These are phyloP conservation scores for Platycheirus rosarum DNA, from an alignment of 2,888 invertebrate genomes.

Conservation along the genomic window DNA sequence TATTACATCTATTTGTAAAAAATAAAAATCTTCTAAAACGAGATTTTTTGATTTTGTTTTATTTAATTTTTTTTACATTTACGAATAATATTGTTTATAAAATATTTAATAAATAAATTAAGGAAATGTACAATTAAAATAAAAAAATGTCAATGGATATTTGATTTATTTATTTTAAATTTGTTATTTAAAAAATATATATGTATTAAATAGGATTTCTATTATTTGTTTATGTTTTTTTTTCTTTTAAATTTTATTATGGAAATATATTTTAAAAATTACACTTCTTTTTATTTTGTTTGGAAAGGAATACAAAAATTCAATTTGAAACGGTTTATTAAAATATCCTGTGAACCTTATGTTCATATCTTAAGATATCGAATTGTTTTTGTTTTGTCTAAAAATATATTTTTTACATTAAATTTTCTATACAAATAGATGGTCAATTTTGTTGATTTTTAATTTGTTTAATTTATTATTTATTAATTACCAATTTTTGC, in stretches of 20 bases:
- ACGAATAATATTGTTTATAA: slow-evolving; percentile 27
- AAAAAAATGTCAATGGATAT: neutral
- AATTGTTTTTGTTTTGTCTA: slow-evolving; percentile 58
- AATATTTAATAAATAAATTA: slow-evolving; percentile 23
- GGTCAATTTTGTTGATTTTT: slow-evolving; percentile 71
- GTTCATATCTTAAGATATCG: slow-evolving; percentile 46
- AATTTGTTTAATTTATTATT: slow-evolving; percentile 35
- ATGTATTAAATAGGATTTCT: slow-evolving; percentile 54
- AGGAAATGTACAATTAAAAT: too few species aligned
- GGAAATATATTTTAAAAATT: slow-evolving; percentile 55
- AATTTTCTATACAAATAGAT: slow-evolving; percentile 70
- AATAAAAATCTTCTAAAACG: slow-evolving; percentile 76
- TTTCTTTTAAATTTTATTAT: slow-evolving; percentile 11
- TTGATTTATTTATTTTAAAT: slow-evolving; percentile 1
- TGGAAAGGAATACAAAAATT: slow-evolving; percentile 16
- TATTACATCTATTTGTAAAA: slow-evolving; percentile 72
- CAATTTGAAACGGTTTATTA: slow-evolving; percentile 21
- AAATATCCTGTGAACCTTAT: slow-evolving; percentile 15
- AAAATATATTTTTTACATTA: slow-evolving; percentile 68
- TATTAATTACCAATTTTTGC: slow-evolving; percentile 53
- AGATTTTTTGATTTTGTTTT: slow-evolving; percentile 71
- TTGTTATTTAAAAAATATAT: slow-evolving; percentile 58
- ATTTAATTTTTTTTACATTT: slow-evolving; percentile 35
- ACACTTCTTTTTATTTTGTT: slow-evolving; percentile 31
- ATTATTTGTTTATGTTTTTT: slow-evolving; percentile 32